These are phyloP conservation scores for Eupleurogrammus muticus DNA, from an alignment of 2,797 vertebrate genomes.

Conservation along the genomic window DNA sequence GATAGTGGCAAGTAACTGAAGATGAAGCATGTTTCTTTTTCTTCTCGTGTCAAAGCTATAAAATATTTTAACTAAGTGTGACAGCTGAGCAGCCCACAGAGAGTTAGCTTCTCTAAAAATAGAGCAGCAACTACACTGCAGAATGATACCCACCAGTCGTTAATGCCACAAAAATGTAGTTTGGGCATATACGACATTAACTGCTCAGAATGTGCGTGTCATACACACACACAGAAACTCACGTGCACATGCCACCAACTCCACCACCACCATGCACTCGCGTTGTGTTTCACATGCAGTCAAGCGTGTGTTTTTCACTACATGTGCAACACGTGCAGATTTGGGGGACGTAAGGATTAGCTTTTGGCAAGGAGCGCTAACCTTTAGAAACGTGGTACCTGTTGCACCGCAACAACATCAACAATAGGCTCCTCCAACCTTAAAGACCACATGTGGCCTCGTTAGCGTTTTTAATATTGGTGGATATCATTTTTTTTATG, in stretches of 20 bases:
- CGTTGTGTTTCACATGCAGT: constrained; percentile 35
- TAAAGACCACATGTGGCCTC: constrained; percentile 1
- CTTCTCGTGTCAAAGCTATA: constrained; percentile 8
- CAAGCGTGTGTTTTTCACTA: constrained; percentile 33
- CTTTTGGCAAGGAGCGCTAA: constrained; percentile 22
- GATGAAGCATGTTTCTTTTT: constrained; percentile 14
- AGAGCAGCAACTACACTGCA: constrained; percentile 28
- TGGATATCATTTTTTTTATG: constrained; percentile 1
- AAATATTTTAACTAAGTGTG: constrained; percentile 30
- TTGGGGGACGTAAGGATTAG: constrained; percentile 35
- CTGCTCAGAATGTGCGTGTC: constrained; percentile 17
- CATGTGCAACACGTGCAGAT: constrained; percentile 45
- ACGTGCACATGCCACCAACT: not conserved
- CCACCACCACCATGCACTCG: constrained; percentile 10
- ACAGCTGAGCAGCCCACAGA: constrained; percentile 16
- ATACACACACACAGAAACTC: constrained; percentile 5
- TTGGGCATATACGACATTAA: constrained; percentile 37
- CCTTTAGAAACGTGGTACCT: constrained; percentile 37
- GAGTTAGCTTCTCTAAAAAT: constrained; percentile 43
- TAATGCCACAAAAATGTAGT: constrained; percentile 23
- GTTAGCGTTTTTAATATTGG: constrained; percentile 10
- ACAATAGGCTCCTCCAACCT: constrained; percentile 16
- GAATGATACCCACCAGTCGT: constrained; percentile 32
- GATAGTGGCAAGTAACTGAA: constrained; percentile 2
- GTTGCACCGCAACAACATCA: constrained; percentile 50